phyloP scores from a whole-genome alignment of 1,140 invertebrate genomes.

The Lucilia sericata region DNA sequence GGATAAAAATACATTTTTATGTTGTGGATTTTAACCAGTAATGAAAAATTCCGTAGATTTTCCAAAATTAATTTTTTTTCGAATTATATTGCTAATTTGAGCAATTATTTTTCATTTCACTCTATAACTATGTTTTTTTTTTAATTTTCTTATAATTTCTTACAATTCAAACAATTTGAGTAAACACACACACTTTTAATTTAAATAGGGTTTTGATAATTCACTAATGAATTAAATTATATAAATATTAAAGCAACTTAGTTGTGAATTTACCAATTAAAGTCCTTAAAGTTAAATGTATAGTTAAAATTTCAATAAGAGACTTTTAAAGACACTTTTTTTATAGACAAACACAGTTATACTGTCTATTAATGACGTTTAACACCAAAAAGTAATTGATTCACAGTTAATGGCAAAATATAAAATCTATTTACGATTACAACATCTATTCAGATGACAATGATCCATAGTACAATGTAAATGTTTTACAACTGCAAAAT shows the following conservation, averaged over 20 bases:
- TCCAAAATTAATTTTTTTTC: no score
- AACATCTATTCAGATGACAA: background rate
- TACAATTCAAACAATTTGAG: no score
- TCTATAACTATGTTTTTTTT: no score
- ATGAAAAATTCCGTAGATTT: no score
- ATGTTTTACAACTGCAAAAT: background rate
- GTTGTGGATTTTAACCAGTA: no score
- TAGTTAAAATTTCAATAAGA: background rate
- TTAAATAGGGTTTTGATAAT: no score
- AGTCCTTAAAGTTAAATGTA: background rate
- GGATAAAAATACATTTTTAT: no score
- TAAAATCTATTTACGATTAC: slow-evolving; percentile 24
- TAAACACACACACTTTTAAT: no score
- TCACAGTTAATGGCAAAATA: slow-evolving; percentile 7
- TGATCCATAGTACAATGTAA: background rate
- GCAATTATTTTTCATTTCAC: no score
- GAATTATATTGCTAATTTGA: no score
- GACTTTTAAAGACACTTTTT: background rate
- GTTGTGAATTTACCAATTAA: background rate
- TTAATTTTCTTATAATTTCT: no score
- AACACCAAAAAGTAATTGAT: slow-evolving; percentile 21
- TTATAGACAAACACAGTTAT: background rate
- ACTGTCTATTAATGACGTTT: background rate
- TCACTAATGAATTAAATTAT: no score
- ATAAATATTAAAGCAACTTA: slow-evolving; percentile 11